Evolutionary conservation across 2,888 invertebrate species (phyloP).

Genomic region (Norana najaformis): DNA sequence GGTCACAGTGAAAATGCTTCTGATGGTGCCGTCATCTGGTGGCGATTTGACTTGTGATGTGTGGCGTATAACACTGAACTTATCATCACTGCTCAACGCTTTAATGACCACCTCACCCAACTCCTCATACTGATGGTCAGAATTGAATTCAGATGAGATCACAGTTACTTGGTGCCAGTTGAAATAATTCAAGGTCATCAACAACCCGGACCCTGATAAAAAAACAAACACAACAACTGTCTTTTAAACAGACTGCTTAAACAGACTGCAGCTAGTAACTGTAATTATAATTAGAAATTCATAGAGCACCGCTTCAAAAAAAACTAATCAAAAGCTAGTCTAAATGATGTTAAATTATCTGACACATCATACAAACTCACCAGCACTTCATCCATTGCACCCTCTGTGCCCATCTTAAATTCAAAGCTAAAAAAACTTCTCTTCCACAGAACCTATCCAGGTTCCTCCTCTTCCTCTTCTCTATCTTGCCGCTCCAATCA

Average conservation of each 20-base stretch:
- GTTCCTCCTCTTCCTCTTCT: too few species aligned
- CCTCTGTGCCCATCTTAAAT: too few species aligned
- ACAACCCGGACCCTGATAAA: conserved; percentile 10
- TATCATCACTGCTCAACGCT: background rate
- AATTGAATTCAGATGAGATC: background rate
- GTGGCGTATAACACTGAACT: conserved; percentile 4
- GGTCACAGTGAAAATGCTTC: conserved; percentile 41
- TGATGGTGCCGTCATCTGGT: conserved; percentile 31
- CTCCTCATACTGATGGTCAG: background rate
- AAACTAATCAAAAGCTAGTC: too few species aligned
- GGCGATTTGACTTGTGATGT: background rate
- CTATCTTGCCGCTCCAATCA: too few species aligned
- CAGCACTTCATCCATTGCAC: too few species aligned
- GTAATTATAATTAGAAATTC: too few species aligned
- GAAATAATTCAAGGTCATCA: conserved; percentile 21
- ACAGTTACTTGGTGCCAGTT: conserved; percentile 24
- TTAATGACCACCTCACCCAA: conserved; percentile 30
- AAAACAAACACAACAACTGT: background rate
- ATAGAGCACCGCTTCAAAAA: too few species aligned
- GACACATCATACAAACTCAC: too few species aligned
- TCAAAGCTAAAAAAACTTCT: too few species aligned
- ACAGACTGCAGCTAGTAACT: too few species aligned
- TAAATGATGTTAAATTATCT: too few species aligned
- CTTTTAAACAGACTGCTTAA: background rate
- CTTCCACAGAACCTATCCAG: too few species aligned